Conservation (phyloP, 2,113 vertebrate genomes). For the Pelecanus crispus region DNA sequence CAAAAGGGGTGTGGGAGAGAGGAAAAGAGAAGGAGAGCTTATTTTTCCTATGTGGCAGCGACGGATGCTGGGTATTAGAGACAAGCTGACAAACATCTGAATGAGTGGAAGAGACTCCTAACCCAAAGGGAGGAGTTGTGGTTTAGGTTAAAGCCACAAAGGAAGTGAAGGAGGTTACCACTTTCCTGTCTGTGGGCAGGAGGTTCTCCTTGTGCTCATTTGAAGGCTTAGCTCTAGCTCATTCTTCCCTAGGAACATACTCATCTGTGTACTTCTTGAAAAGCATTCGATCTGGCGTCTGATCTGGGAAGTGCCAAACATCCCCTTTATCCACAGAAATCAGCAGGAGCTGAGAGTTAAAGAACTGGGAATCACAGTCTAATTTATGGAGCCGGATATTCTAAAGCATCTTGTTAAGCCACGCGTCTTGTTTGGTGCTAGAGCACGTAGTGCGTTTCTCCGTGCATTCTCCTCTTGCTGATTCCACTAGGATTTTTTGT, state of each 20-base stretch:
- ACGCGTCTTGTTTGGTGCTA: not conserved
- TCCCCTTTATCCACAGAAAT: slow-evolving; percentile 15
- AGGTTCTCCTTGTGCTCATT: slow-evolving; percentile 65
- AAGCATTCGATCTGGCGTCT: slow-evolving; percentile 17
- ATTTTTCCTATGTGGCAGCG: not conserved
- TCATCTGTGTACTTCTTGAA: slow-evolving; percentile 18
- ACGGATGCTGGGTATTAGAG: not conserved
- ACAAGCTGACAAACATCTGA: slow-evolving; percentile 52
- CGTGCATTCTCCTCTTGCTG: not conserved
- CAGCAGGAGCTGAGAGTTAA: slow-evolving; percentile 23
- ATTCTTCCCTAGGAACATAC: slow-evolving; percentile 49
- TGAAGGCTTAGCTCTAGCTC: slow-evolving; percentile 34
- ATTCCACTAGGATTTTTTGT: slow-evolving; percentile 44
- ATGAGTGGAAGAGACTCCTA: slow-evolving; percentile 61
- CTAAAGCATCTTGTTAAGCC: slow-evolving; percentile 17
- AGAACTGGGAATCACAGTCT: not conserved
- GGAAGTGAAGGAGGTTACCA: slow-evolving; percentile 73
- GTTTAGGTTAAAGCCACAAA: slow-evolving; percentile 75
- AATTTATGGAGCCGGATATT: slow-evolving; percentile 37
- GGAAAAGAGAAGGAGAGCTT: not conserved
- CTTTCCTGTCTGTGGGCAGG: slow-evolving; percentile 74
- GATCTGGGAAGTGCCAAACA: slow-evolving; percentile 46
- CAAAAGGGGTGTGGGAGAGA: not conserved
- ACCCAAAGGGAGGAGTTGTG: slow-evolving; percentile 70
- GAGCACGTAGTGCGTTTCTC: not conserved